Conservation (phyloP, 1,140 invertebrate species). For the Popillia japonica region DNA sequence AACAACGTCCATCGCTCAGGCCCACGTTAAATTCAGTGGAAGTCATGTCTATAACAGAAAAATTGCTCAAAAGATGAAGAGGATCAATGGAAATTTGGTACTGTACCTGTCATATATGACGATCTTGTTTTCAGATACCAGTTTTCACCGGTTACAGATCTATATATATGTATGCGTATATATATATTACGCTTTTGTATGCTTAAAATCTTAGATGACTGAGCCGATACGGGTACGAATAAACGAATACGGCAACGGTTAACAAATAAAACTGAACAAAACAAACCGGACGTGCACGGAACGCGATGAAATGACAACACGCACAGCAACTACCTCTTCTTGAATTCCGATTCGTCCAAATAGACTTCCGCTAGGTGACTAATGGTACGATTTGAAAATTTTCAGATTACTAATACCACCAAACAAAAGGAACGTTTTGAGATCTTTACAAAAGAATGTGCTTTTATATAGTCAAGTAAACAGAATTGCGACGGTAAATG, state of each 20-base stretch:
- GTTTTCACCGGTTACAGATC: slow-evolving; percentile 23
- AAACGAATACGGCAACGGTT: background rate
- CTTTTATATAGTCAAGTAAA: too few species aligned
- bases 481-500: too few species aligned
- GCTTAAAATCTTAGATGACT: background rate
- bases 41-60: slow-evolving; percentile 25
- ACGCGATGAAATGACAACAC: background rate
- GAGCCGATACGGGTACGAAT: too few species aligned
- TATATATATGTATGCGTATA: too few species aligned
- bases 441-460: too few species aligned
- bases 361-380: background rate
- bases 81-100: background rate
- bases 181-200: background rate
- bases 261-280: background rate
- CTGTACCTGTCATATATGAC: slow-evolving; percentile 11
- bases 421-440: too few species aligned
- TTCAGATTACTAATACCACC: background rate
- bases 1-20: slow-evolving; percentile 47
- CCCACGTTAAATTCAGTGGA: slow-evolving; percentile 36
- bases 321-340: background rate
- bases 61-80: background rate
- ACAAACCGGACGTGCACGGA: background rate
- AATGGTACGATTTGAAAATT: background rate
- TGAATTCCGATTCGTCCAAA: background rate
- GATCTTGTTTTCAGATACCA: slow-evolving; percentile 11